Conservation (phyloP, 2,888 invertebrate genomes). For the Nomada fabriciana region DNA sequence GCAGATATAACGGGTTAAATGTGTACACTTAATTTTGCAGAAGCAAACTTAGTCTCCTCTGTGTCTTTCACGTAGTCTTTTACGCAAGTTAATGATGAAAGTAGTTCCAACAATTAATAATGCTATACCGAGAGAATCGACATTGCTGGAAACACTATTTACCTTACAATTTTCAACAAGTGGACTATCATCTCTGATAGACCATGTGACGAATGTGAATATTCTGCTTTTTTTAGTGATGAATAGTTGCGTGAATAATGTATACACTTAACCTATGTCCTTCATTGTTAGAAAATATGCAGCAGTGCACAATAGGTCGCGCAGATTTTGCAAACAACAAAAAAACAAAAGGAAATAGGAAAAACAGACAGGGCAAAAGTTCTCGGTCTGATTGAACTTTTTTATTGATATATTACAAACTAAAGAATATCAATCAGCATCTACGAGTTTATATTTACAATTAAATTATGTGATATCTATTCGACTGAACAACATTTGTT, state of each 20-base stretch:
- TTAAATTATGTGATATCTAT: too few relatives aligned
- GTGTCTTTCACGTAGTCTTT: background rate
- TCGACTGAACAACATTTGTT: too few relatives aligned
- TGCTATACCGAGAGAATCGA: background rate
- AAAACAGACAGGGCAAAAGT: too few relatives aligned
- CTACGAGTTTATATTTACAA: too few relatives aligned
- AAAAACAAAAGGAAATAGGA: background rate
- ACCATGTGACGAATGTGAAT: background rate
- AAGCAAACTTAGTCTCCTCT: background rate
- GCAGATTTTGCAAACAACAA: background rate
- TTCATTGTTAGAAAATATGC: conserved; percentile 14
- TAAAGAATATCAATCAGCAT: too few relatives aligned
- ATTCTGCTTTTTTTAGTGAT: background rate
- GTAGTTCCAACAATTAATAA: background rate
- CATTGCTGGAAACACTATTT: background rate
- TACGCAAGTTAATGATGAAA: background rate
- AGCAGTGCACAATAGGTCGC: background rate
- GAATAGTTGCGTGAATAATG: conserved; percentile 48
- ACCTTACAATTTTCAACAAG: background rate
- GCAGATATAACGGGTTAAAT: background rate
- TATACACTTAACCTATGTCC: conserved; percentile 45
- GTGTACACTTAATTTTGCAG: background rate
- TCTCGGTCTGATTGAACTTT: too few relatives aligned
- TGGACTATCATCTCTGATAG: conserved; percentile 9
- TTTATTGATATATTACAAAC: too few relatives aligned